Evolutionary conservation across 2,888 invertebrate species (phyloP).

Genomic region (Campoletis raptor): DNA sequence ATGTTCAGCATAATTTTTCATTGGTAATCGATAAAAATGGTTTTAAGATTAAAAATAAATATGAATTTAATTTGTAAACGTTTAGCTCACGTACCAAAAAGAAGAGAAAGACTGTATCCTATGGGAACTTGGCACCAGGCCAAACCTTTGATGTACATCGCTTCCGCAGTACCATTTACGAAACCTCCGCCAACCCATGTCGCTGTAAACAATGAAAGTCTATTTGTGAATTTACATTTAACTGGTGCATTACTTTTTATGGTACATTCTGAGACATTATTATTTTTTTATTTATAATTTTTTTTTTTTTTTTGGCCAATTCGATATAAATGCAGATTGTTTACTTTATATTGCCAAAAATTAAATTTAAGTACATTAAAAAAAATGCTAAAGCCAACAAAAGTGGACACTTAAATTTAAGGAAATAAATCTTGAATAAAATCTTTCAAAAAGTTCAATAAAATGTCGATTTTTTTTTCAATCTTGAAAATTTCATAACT

Average conservation of each 20-base stretch:
- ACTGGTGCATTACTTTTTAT: neutral
- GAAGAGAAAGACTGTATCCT: conserved; percentile 89
- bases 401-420: no score
- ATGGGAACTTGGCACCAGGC: conserved; percentile 90
- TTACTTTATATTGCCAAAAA: no score
- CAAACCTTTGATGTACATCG: conserved; percentile 87
- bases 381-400: no score
- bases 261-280: neutral
- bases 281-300: neutral
- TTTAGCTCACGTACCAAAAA: conserved; percentile 86
- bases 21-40: neutral
- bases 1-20: neutral
- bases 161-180: conserved; percentile 90
- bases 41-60: neutral
- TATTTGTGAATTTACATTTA: conserved; percentile 13
- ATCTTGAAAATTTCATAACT: no score
- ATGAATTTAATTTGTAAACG: neutral
- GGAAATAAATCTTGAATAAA: no score
- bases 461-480: neutral
- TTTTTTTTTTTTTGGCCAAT: neutral
- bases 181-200: conserved; percentile 89
- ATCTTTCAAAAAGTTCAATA: neutral
- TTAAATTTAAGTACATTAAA: no score
- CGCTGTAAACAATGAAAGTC: conserved; percentile 76
- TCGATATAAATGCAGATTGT: neutral